Evolutionary conservation across 2,113 vertebrate species (phyloP).

Genomic region (Zosterops hypoxanthus): DNA sequence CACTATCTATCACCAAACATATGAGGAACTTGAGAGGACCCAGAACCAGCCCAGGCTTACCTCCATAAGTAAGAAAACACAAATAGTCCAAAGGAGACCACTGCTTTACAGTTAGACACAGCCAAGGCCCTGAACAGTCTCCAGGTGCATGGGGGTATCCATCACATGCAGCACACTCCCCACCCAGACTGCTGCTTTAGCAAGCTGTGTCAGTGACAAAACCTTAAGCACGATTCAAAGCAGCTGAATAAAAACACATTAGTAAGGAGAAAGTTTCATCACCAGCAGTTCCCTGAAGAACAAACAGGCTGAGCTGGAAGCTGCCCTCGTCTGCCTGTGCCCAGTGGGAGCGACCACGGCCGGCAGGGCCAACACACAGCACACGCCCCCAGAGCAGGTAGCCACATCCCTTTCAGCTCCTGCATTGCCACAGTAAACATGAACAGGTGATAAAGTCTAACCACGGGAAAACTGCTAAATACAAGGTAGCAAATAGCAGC

Average conservation of each 20-base stretch:
- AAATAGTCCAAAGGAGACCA: background rate
- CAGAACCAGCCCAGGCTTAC: background rate
- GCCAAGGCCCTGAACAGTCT: background rate
- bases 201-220: fast-evolving
- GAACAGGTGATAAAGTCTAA: fast-evolving
- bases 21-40: background rate
- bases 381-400: fast-evolving
- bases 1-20: background rate
- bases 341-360: fast-evolving
- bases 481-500: background rate
- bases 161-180: fast-evolving
- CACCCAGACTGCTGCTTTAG: background rate
- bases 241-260: background rate
- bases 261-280: background rate
- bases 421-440: fast-evolving
- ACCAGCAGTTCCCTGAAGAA: background rate
- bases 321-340: background rate
- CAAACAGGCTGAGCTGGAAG: background rate
- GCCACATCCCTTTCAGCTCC: fast-evolving
- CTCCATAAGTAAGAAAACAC: background rate
- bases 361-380: fast-evolving
- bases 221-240: background rate
- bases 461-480: background rate
- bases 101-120: background rate
- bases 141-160: fast-evolving